Evolutionary conservation across 1,140 invertebrate genomes (phyloP), one percentile per base, ranked within the genome.

Genomic region (Dufourea novaeangliae): DNA sequence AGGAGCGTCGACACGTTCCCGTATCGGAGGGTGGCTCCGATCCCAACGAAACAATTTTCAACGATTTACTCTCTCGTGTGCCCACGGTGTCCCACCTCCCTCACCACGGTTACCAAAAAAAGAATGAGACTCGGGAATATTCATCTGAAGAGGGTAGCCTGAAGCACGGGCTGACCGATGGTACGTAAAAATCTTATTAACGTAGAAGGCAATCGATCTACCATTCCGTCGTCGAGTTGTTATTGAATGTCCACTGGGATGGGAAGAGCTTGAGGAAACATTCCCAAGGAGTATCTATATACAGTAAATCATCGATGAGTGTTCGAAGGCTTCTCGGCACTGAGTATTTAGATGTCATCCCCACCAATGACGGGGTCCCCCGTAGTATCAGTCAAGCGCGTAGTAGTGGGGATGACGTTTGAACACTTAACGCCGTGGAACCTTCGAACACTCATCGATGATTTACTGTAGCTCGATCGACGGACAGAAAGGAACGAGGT

Each of bases 1-100:
- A 14, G 11, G 44, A 46, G 41, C 32, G 71, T 66, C 83, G 82
- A 72, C 78, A 44, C 70, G 78, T 81, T 50, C 74, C 79, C 61
- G 74, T 29, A 29, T n/a, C 7, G 22, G 52, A 74, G n/a, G 57
- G 44, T 10, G 29, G 4, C 27, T n/a, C n/a, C 50, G 69, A 82
- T 71, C 50, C 63, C 61, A 29, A 52, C 54, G 37, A 2, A 52
- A 46, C 67, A 34, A 80, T 76, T 68, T 79, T 83, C 77, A 25
- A 71, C 78, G 70, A 76, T 84, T 79, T 57, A 79, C 67, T 71
- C 39, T 54, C 37, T 25, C 54, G n/a, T 27, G 68, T 62, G 44
- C 3, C 3, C 12, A 56, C 22, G 32, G 59, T 57, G 50, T n/a
- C n/a, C n/a, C n/a, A n/a, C n/a, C 52, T 71, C 39, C 32, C 34